Conservation (phyloP, 1,140 invertebrate genomes). For the Chelonus insularis region DNA sequence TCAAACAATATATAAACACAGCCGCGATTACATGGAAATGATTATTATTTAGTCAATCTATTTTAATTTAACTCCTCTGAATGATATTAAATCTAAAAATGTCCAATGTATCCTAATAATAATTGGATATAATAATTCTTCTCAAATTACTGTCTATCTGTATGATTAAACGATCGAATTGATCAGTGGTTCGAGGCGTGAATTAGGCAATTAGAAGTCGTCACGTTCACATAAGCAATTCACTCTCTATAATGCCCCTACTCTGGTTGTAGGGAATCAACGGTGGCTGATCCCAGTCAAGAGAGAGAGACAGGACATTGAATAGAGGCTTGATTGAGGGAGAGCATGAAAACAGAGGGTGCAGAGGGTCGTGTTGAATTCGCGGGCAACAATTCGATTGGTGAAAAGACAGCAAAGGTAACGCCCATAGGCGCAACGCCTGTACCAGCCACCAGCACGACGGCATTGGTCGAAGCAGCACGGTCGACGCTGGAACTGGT, state of each 20-base stretch:
- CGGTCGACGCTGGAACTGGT: conserved; percentile 40
- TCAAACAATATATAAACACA: too few species aligned
- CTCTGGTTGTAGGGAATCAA: conserved; percentile 17
- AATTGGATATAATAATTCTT: background rate
- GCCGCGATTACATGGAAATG: too few species aligned
- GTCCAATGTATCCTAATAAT: too few species aligned
- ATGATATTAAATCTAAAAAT: too few species aligned
- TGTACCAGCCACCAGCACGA: conserved; percentile 29
- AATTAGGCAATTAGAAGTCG: conserved; percentile 62
- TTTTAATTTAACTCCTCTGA: too few species aligned
- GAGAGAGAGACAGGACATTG: conserved; percentile 1
- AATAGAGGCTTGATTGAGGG: background rate
- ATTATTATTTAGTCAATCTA: too few species aligned
- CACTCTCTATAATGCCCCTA: background rate
- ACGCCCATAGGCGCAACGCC: conserved; percentile 41
- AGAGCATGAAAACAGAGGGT: conserved; percentile 6
- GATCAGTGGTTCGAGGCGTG: conserved; percentile 42
- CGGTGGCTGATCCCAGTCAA: conserved; percentile 10
- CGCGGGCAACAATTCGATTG: conserved; percentile 32
- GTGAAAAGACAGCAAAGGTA: conserved; percentile 18
- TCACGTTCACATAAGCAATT: conserved; percentile 48
- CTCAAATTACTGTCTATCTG: background rate
- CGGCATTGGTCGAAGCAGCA: conserved; percentile 40
- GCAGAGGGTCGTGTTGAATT: conserved; percentile 14
- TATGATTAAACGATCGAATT: conserved; percentile 9